A percentile compares a stretch with the other conserved stretches of the same genome.
These are phyloP conservation scores for Parotocinclus haroldoi DNA, from an alignment of 2,797 vertebrate genomes.

Conservation along the genomic window DNA sequence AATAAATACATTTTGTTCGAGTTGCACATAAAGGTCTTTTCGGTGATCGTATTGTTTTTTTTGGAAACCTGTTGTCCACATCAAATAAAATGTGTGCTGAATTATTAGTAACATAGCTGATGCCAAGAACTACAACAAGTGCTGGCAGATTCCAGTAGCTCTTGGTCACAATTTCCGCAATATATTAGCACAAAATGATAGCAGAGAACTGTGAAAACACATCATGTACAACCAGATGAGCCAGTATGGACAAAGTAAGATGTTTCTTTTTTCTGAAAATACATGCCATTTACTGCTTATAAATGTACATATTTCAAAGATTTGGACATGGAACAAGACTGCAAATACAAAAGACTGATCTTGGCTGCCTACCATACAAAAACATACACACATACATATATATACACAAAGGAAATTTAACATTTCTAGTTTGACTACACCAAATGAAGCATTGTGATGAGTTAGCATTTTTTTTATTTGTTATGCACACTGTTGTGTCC, in stretches of 20 bases:
- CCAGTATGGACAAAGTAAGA: not conserved
- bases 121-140: conserved; percentile 18
- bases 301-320: not conserved
- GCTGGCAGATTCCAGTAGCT: conserved; percentile 14
- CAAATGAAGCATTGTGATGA: too few relatives aligned
- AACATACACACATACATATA: too few relatives aligned
- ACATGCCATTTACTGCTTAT: not conserved
- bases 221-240: not conserved
- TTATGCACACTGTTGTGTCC: too few relatives aligned
- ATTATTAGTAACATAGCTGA: conserved; percentile 9
- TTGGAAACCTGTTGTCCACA: conserved; percentile 14
- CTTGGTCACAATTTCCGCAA: conserved; percentile 17
- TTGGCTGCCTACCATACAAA: too few relatives aligned
- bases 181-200: not conserved
- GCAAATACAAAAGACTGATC: not conserved
- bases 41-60: conserved; percentile 8
- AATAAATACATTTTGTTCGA: too few relatives aligned
- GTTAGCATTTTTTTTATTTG: too few relatives aligned
- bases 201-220: not conserved
- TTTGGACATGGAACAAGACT: not conserved
- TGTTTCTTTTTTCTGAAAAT: too few relatives aligned
- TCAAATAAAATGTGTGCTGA: conserved; percentile 10
- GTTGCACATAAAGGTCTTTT: not conserved
- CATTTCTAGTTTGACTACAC: too few relatives aligned
- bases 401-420: too few relatives aligned